These are phyloP conservation scores for Netelia virgata DNA, from an alignment of 2,888 invertebrate genomes.

Conservation along the genomic window DNA sequence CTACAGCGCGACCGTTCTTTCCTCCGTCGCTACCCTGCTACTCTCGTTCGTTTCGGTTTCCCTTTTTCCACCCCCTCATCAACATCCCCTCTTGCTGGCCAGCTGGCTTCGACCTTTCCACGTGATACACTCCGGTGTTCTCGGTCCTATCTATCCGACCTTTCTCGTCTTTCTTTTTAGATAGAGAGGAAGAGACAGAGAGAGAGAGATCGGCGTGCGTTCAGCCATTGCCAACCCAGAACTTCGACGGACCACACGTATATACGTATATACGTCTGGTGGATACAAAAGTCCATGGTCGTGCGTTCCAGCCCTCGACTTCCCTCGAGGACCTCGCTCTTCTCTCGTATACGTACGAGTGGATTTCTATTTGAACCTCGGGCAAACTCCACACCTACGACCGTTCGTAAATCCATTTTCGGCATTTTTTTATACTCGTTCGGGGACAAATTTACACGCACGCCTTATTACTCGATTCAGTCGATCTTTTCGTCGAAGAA, in stretches of 20 bases:
- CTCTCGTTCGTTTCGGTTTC: slow-evolving; percentile 28
- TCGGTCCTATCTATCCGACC: slow-evolving; percentile 25
- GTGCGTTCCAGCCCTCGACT: slow-evolving; percentile 29
- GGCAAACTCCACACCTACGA: slow-evolving; percentile 7
- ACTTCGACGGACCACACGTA: slow-evolving; percentile 50
- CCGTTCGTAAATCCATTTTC: not conserved
- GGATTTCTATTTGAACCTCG: slow-evolving; percentile 53
- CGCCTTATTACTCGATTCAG: too few species aligned
- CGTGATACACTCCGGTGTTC: slow-evolving; percentile 53
- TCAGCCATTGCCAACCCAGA: slow-evolving; percentile 49
- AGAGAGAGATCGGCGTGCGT: not conserved
- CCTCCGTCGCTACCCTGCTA: slow-evolving; percentile 15
- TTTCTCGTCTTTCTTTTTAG: slow-evolving; percentile 47
- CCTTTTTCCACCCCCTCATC: slow-evolving; percentile 8
- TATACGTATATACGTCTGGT: slow-evolving; percentile 36
- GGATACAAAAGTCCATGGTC: slow-evolving; percentile 54
- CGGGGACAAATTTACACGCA: too few species aligned
- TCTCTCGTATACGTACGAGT: slow-evolving; percentile 60
- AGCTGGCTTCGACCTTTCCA: slow-evolving; percentile 52
- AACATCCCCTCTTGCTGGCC: slow-evolving; percentile 40
- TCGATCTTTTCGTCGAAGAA: too few species aligned
- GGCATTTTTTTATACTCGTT: not conserved
- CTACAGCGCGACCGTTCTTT: slow-evolving; percentile 6
- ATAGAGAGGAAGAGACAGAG: not conserved
- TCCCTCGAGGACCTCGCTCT: slow-evolving; percentile 75